Evolutionary conservation across 2,888 invertebrate genomes (phyloP).

Genomic region (Drosophila demipolita): DNA sequence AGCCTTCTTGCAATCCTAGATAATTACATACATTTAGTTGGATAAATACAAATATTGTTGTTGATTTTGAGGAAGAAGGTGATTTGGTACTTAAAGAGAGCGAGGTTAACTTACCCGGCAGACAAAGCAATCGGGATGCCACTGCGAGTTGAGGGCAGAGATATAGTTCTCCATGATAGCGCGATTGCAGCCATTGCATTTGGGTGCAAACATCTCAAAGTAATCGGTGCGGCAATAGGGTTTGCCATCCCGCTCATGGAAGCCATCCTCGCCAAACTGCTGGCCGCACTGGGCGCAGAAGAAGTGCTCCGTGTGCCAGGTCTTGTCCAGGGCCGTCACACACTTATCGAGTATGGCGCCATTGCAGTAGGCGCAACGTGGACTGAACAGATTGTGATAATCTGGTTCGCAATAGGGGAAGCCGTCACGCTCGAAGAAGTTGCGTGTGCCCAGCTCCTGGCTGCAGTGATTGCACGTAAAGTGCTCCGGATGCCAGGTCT

Average conservation of each 20-base stretch:
- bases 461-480: conserved; percentile 99
- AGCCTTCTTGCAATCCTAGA: conserved; percentile 96
- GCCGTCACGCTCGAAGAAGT: conserved; percentile 99
- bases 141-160: conserved; percentile 98
- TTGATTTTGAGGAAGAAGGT: background rate
- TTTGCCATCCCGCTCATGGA: conserved; percentile 98
- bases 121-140: conserved; percentile 99
- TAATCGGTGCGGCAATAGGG: conserved; percentile 98
- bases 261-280: conserved; percentile 98
- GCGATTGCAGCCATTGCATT: conserved; percentile 97
- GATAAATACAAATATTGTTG: conserved; percentile 63
- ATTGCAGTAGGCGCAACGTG: conserved; percentile 99
- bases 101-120: conserved; percentile 93
- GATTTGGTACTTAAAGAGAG: background rate
- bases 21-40: conserved; percentile 25
- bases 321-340: conserved; percentile 98
- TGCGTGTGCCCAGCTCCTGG: conserved; percentile 97
- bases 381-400: conserved; percentile 99
- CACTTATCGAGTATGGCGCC: conserved; percentile 99
- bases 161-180: conserved; percentile 99
- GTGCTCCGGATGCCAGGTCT: conserved; percentile 99
- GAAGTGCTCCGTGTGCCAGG: conserved; percentile 99
- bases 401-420: conserved; percentile 99
- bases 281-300: conserved; percentile 99
- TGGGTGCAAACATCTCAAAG: conserved; percentile 99